phyloP scores from a whole-genome alignment of 2,113 vertebrate genomes.

The Melanocharis versteri region DNA sequence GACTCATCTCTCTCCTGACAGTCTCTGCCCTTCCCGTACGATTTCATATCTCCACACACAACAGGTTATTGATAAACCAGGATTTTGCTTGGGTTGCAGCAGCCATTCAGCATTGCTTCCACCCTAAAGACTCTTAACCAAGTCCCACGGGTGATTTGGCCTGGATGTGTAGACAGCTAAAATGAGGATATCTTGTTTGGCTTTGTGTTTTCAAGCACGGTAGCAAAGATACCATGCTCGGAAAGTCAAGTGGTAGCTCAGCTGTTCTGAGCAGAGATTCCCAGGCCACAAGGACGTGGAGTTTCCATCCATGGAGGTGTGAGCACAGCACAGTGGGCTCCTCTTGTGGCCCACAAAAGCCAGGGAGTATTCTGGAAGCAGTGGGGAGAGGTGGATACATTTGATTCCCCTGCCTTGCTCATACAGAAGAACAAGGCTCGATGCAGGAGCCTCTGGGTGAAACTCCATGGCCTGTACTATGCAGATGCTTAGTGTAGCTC shows the following conservation, averaged over 20 bases:
- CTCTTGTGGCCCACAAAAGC: background rate
- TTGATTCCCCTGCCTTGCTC: background rate
- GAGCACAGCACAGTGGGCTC: background rate
- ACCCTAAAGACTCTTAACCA: background rate
- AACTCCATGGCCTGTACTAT: background rate
- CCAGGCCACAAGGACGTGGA: rapidly evolving
- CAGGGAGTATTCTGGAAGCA: background rate
- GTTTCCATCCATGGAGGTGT: background rate
- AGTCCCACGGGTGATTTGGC: background rate
- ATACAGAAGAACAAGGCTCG: background rate
- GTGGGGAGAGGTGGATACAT: rapidly evolving
- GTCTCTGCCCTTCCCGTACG: background rate
- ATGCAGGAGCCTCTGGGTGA: background rate
- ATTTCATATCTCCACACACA: background rate
- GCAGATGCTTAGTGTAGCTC: background rate
- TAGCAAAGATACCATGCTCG: background rate
- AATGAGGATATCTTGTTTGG: background rate
- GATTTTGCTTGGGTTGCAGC: background rate
- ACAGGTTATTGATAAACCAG: background rate
- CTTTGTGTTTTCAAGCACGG: background rate
- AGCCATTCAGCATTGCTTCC: background rate
- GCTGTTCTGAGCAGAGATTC: background rate
- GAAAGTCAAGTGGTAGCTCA: background rate
- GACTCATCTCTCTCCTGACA: background rate
- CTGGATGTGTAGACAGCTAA: background rate